Evolutionary conservation across 2,113 vertebrate species (phyloP).

Genomic region (Barbus barbus): DNA sequence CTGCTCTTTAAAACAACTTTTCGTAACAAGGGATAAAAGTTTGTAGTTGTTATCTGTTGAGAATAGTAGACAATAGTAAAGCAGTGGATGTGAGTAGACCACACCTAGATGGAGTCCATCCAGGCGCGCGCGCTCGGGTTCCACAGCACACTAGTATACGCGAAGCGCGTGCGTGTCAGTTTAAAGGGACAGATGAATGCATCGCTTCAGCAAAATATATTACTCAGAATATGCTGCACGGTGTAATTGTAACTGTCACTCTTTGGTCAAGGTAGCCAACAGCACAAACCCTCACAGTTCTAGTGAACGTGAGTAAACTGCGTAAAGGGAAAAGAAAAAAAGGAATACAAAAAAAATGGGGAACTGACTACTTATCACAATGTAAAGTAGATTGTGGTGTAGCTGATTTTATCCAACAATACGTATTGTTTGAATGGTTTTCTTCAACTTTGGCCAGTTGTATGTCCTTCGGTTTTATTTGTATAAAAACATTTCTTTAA

Average conservation of each 20-base stretch:
- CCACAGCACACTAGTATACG: too few species aligned
- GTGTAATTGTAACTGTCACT: background rate
- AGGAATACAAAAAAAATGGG: background rate
- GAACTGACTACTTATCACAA: too few species aligned
- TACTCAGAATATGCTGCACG: background rate
- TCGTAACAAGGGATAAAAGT: background rate
- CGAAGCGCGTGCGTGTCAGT: background rate
- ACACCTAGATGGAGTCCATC: background rate
- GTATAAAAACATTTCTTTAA: too few species aligned
- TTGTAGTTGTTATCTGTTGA: background rate
- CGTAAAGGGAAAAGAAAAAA: background rate
- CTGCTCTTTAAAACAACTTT: slow-evolving; percentile 16
- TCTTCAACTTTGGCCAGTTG: background rate
- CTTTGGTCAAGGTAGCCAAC: background rate
- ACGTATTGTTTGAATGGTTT: background rate
- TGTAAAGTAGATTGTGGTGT: too few species aligned
- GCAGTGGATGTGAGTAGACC: background rate
- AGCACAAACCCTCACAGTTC: background rate
- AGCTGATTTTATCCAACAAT: too few species aligned
- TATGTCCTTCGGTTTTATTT: background rate
- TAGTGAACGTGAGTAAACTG: background rate
- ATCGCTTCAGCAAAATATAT: background rate
- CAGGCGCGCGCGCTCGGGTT: background rate
- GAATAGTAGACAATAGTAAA: background rate
- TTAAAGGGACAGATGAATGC: slow-evolving; percentile 24